phyloP scores from a whole-genome alignment of 2,797 vertebrate genomes.

The Pygocentrus nattereri region DNA sequence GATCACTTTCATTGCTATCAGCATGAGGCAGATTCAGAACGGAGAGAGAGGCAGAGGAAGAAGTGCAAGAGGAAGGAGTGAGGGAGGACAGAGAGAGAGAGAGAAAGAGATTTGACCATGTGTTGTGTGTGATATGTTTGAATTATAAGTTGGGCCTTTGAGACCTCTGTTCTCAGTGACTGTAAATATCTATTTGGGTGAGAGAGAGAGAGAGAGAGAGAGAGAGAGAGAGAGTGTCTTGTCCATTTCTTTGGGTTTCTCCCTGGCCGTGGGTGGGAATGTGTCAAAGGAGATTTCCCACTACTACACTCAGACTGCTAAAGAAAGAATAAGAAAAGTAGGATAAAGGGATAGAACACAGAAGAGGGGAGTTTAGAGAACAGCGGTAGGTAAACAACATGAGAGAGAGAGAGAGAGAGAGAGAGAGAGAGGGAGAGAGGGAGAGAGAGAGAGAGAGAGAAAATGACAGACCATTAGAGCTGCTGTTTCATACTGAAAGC shows the following conservation, averaged over 20 bases:
- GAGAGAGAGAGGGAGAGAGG: constrained; percentile 25
- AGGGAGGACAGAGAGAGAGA: constrained; percentile 2
- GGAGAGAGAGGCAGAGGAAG: neutral
- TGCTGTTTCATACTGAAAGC: constrained; percentile 41
- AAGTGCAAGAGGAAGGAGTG: neutral
- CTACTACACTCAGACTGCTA: constrained; percentile 2
- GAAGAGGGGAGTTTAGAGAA: neutral
- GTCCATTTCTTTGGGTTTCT: neutral
- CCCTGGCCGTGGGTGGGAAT: neutral
- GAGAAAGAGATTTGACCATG: constrained; percentile 53
- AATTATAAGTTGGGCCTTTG: constrained; percentile 53
- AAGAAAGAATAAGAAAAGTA: neutral
- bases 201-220: constrained; percentile 62
- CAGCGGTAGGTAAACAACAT: neutral
- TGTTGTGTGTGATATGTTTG: constrained; percentile 63
- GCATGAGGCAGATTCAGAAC: constrained; percentile 45
- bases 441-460: constrained; percentile 18
- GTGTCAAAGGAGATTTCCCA: constrained; percentile 1
- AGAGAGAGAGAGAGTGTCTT: neutral
- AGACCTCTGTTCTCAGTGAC: constrained; percentile 1
- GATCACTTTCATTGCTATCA: constrained; percentile 55
- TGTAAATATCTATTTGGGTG: constrained; percentile 66
- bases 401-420: constrained; percentile 8
- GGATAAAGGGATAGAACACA: constrained; percentile 3
- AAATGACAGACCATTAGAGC: constrained; percentile 35